Percentiles rank a stretch among this genome's conserved stretches.
Conservation (phyloP, 2,797 vertebrate species). For the Xiphorhynchus erythropygius region DNA sequence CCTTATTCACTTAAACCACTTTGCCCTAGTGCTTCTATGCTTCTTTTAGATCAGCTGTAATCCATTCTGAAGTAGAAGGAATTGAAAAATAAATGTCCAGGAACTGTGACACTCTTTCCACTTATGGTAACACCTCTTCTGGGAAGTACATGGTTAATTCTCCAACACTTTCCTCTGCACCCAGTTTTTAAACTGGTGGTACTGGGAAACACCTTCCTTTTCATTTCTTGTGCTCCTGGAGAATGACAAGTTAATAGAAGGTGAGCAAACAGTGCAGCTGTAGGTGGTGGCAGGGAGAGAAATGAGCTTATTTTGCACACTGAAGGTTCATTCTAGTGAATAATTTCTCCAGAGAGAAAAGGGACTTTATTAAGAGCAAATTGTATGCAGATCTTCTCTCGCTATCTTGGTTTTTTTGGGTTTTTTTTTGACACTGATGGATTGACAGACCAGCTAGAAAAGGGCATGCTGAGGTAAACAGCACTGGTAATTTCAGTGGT, state of each 20-base stretch:
- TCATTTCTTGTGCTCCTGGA: neutral
- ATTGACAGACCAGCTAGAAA: constrained; percentile 1
- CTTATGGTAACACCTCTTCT: neutral
- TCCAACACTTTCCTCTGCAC: neutral
- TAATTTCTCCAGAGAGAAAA: constrained; percentile 21
- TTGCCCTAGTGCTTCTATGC: neutral
- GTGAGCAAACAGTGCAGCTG: neutral
- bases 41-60: neutral
- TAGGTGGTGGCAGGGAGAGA: neutral
- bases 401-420: neutral
- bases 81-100: neutral
- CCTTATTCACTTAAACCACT: neutral
- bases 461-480: neutral
- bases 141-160: neutral
- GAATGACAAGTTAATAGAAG: neutral
- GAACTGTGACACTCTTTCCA: neutral
- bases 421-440: neutral
- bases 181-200: neutral
- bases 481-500: neutral
- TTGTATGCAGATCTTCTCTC: neutral
- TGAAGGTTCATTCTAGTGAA: neutral
- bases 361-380: neutral
- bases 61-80: neutral
- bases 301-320: neutral
- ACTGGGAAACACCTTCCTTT: neutral